phyloP scores from a whole-genome alignment of 2,113 vertebrate species.

The Nibea coibor region DNA sequence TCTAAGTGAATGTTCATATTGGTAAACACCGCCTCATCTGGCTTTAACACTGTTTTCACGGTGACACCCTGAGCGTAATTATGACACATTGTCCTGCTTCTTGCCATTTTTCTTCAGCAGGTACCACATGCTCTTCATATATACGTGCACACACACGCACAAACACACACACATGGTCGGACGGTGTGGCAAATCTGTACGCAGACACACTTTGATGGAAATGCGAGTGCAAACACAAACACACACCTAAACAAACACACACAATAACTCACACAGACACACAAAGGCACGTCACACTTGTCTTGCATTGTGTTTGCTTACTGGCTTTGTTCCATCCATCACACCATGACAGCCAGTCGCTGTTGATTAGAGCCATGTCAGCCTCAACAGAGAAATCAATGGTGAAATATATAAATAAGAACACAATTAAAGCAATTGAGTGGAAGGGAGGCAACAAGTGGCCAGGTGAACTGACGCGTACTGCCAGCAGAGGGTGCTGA shows the following conservation, averaged over 20 bases:
- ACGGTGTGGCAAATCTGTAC: slow-evolving; percentile 31
- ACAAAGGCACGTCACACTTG: slow-evolving; percentile 56
- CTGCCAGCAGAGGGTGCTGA: slow-evolving; percentile 78
- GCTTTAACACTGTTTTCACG: slow-evolving; percentile 55
- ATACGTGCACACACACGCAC: slow-evolving; percentile 13
- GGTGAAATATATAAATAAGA: slow-evolving; percentile 81
- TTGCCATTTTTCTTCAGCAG: slow-evolving; percentile 44
- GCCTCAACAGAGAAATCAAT: slow-evolving; percentile 77
- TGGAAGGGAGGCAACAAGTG: slow-evolving; percentile 81
- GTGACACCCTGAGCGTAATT: slow-evolving; percentile 71
- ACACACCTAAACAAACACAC: slow-evolving; percentile 11
- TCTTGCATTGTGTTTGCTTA: slow-evolving; percentile 73
- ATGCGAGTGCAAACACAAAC: slow-evolving; percentile 46
- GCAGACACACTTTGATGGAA: slow-evolving; percentile 26
- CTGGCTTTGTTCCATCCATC: slow-evolving; percentile 80
- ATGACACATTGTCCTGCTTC: slow-evolving; percentile 76
- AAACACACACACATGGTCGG: neutral
- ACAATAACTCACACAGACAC: slow-evolving; percentile 28
- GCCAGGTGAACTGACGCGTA: slow-evolving; percentile 19
- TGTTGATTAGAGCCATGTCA: slow-evolving; percentile 80
- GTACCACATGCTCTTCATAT: slow-evolving; percentile 53
- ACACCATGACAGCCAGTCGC: slow-evolving; percentile 77
- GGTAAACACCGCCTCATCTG: slow-evolving; percentile 71
- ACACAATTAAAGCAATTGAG: slow-evolving; percentile 66
- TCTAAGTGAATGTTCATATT: slow-evolving; percentile 60